Base-by-base conservation (phyloP, 1,140 invertebrate species). In the Gonioctena quinquepunctata region DNA sequence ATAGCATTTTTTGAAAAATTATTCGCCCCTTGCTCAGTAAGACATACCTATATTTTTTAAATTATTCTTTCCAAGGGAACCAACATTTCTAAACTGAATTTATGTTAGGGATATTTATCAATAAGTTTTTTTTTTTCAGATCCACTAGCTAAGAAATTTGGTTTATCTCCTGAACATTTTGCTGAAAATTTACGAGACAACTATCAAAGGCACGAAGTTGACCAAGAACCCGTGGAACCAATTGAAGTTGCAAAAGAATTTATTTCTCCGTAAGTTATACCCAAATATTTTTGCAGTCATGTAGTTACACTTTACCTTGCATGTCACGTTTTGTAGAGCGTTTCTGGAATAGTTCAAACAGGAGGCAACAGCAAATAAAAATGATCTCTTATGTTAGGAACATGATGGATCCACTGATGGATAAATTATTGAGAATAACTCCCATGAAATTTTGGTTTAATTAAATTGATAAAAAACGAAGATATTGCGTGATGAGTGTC, bases 171-270 rank as follows among this genome's bases (percentile, higher is more conserved):
- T 0, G 94, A 97, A 80, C 92, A 99, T 80, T 99, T 98, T 84
- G 97, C 95, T 2, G 96, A 99, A 85, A 99, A 99, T 85, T 84
- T 99, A 0, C 88, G 96, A 1, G 97, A 99, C 79, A 97, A 97
- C 81, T 99, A 99, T 84, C 94, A 96, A 79, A 88, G 95, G n/a
- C 94, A 99, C 83, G 97, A 99, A 80, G 94, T 99, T 1, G 95
- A 98, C 56, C 96, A 99, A 83, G 94, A 94, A 74, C 87, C 90
- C 0, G 86, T 90, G 1, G 91, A 95, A 72, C 95, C 96, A 0
- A 76, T 87, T 7, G 92, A 94, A 69, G 84, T 96, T 18, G 96
- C 96, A 0, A 90, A 90, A 69, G 92, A 91, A 79, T 96, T 71
- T 63, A 27, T 82, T 8, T 81, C 65, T n/a, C 70, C 76, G 48